Percentiles rank a stretch among this genome's conserved stretches.
These are phyloP conservation scores for Bothrops jararaca DNA, from an alignment of 2,113 vertebrate genomes.

Conservation along the genomic window DNA sequence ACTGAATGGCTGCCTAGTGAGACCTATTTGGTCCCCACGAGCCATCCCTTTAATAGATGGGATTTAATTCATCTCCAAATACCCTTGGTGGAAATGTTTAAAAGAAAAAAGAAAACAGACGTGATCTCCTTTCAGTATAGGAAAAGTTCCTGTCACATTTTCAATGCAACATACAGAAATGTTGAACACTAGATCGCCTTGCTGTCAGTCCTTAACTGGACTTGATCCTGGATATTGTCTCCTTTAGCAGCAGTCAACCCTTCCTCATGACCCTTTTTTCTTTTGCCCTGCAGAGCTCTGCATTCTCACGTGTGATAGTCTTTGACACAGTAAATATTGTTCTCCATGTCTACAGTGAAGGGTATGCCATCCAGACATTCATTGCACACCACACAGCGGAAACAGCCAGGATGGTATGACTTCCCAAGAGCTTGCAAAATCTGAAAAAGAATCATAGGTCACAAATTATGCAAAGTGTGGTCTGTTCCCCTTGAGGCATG, in stretches of 20 bases:
- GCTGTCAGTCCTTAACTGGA: not conserved
- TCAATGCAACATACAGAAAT: not conserved
- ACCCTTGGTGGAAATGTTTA: not conserved
- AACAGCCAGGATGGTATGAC: slow-evolving; percentile 97
- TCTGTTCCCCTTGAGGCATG: too few relatives aligned
- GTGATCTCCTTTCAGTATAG: not conserved
- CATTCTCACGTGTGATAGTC: slow-evolving; percentile 94
- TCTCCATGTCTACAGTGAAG: slow-evolving; percentile 95
- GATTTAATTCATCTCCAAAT: too few relatives aligned
- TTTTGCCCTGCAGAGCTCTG: not conserved
- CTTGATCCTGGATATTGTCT: not conserved
- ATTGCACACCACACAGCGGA: slow-evolving; percentile 95
- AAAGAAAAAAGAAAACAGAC: not conserved
- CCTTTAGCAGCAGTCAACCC: not conserved
- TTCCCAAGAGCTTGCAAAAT: slow-evolving; percentile 97
- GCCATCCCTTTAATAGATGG: not conserved
- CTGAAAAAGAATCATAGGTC: slow-evolving; percentile 62
- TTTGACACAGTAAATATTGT: slow-evolving; percentile 98
- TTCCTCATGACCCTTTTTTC: not conserved
- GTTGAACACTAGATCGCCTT: not conserved
- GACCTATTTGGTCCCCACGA: not conserved
- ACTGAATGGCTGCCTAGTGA: not conserved
- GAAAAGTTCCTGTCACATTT: not conserved
- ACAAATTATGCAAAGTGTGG: not conserved
- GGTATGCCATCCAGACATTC: slow-evolving; percentile 95